Percentiles rank a stretch among this genome's conserved stretches.
phyloP scores from a whole-genome alignment of 1,140 invertebrate genomes.

The Neodiprion lecontei region DNA sequence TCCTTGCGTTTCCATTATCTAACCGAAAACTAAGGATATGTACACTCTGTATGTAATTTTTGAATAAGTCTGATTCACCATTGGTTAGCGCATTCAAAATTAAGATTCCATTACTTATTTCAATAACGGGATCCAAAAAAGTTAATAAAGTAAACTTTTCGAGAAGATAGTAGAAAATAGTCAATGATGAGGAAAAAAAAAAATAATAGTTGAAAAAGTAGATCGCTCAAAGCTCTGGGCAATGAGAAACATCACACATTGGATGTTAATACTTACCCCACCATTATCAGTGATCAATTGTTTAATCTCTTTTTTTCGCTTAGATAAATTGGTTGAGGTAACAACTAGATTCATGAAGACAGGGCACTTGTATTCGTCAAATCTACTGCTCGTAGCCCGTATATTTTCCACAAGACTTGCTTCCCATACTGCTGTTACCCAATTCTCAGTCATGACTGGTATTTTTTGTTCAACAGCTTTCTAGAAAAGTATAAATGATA shows the following conservation, averaged over 20 bases:
- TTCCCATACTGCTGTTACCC: slow-evolving; percentile 84
- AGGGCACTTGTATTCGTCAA: slow-evolving; percentile 75
- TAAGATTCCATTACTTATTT: too few species aligned
- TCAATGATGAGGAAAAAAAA: too few species aligned
- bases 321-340: slow-evolving; percentile 78
- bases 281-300: slow-evolving; percentile 77
- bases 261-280: slow-evolving; percentile 62
- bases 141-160: slow-evolving; percentile 8
- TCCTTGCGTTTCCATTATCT: too few species aligned
- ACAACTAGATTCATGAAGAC: slow-evolving; percentile 81
- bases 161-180: background rate
- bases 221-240: too few species aligned
- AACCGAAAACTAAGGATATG: too few species aligned
- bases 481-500: slow-evolving; percentile 49
- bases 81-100: too few species aligned
- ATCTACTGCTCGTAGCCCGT: slow-evolving; percentile 68
- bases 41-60: too few species aligned
- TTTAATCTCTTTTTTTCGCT: slow-evolving; percentile 73
- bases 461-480: slow-evolving; percentile 75
- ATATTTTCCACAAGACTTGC: slow-evolving; percentile 68
- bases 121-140: background rate
- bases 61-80: too few species aligned
- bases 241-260: background rate
- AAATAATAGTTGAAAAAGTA: too few species aligned
- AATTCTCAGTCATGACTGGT: slow-evolving; percentile 78